A percentile compares a stretch with the other conserved stretches of the same genome.
phyloP scores from a whole-genome alignment of 1,140 invertebrate species.

The Monochamus saltuarius region DNA sequence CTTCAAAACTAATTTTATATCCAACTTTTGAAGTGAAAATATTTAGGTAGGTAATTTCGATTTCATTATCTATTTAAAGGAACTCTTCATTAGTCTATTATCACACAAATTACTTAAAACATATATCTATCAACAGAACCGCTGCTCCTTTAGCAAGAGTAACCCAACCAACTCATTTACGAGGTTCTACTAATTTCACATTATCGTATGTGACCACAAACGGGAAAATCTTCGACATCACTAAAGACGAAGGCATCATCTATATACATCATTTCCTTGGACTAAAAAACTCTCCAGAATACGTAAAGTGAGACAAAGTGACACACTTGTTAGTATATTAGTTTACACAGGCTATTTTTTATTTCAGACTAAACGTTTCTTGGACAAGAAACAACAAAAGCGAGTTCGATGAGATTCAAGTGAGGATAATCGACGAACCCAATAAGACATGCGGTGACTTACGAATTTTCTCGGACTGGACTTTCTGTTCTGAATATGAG shows the following conservation, averaged over 20 bases:
- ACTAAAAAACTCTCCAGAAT: constrained; percentile 41
- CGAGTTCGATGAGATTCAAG: constrained; percentile 51
- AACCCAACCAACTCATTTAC: constrained; percentile 48
- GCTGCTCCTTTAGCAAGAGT: constrained; percentile 50
- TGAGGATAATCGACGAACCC: constrained; percentile 51
- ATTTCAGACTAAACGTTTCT: constrained; percentile 53
- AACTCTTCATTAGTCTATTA: neutral
- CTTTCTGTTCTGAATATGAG: constrained; percentile 55
- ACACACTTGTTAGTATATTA: neutral
- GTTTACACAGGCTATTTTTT: neutral
- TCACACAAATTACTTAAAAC: neutral
- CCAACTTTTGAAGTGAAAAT: constrained; percentile 20
- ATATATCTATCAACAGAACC: constrained; percentile 38
- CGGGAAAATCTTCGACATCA: constrained; percentile 56
- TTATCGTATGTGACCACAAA: constrained; percentile 28
- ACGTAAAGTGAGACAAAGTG: constrained; percentile 25
- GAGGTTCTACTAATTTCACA: constrained; percentile 33
- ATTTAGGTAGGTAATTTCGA: constrained; percentile 20
- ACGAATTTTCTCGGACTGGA: constrained; percentile 43
- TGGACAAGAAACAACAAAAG: constrained; percentile 53
- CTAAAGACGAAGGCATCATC: constrained; percentile 58
- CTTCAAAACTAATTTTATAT: constrained; percentile 14
- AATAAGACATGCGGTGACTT: constrained; percentile 44
- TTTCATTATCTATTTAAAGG: neutral
- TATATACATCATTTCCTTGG: constrained; percentile 53